Evolutionary conservation across 2,113 vertebrate species (phyloP).

Genomic region (Crocuta crocuta): DNA sequence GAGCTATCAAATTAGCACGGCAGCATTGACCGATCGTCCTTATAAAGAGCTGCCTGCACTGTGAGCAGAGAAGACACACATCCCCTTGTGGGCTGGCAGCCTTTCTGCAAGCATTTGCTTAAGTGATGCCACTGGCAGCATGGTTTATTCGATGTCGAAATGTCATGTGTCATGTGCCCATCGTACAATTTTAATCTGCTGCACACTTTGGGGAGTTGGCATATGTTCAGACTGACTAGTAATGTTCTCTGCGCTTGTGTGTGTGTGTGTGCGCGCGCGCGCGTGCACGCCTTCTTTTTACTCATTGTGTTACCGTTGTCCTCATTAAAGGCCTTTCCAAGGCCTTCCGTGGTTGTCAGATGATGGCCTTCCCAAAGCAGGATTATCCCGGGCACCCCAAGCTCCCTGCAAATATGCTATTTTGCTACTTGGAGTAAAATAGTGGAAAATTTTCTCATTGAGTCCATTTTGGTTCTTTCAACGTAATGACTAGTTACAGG

Average conservation of each 20-base stretch:
- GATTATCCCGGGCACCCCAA: neutral
- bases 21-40: neutral
- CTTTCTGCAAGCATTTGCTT: neutral
- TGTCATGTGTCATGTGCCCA: neutral
- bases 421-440: neutral
- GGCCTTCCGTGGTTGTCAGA: neutral
- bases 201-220: neutral
- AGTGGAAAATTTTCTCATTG: neutral
- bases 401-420: neutral
- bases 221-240: neutral
- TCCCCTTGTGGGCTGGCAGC: neutral
- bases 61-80: neutral
- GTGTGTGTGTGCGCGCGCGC: neutral
- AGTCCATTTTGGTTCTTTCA: neutral
- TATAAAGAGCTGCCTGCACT: neutral
- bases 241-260: neutral
- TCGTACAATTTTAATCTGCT: neutral
- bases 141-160: neutral
- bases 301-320: neutral
- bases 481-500: neutral
- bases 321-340: neutral
- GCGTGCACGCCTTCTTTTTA: neutral
- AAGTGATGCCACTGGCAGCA: neutral
- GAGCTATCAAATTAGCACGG: neutral
- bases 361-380: neutral